phyloP scores from a whole-genome alignment of 1,140 invertebrate species.

The Drosophila murphyi region DNA sequence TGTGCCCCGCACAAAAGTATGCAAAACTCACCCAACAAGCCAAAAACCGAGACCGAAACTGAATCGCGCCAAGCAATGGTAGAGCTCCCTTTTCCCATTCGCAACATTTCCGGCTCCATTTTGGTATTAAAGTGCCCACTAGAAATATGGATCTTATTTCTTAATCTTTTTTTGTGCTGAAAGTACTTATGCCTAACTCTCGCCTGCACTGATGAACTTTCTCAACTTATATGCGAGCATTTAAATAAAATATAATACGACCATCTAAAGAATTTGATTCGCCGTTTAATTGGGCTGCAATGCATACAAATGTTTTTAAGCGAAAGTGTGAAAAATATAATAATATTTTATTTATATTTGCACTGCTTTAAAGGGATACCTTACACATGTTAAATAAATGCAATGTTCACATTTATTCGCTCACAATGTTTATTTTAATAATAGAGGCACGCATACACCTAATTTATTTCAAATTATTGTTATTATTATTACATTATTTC shows the following conservation, averaged over 20 bases:
- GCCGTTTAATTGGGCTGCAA: too few relatives aligned
- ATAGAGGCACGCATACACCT: background rate
- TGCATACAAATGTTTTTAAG: too few relatives aligned
- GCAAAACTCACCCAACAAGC: conserved; percentile 59
- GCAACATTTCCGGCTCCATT: background rate
- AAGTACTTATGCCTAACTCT: conserved; percentile 23
- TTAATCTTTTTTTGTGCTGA: conserved; percentile 5
- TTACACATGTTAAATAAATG: background rate
- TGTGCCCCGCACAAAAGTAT: conserved; percentile 67
- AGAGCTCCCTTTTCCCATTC: background rate
- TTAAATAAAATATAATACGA: too few relatives aligned
- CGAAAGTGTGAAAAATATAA: too few relatives aligned
- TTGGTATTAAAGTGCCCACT: conserved; percentile 14
- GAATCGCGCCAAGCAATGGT: conserved; percentile 6
- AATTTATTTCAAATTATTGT: conserved; percentile 12
- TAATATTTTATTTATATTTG: too few relatives aligned
- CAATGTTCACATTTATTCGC: background rate
- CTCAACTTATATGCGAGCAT: background rate
- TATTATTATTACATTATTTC: conserved; percentile 22
- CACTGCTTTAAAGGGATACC: too few relatives aligned
- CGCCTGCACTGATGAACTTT: background rate
- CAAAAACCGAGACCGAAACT: conserved; percentile 11
- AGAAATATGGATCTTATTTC: conserved; percentile 21
- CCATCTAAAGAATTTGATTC: too few relatives aligned
- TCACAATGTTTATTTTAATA: conserved; percentile 7